Evolutionary conservation across 2,888 invertebrate genomes (phyloP), one percentile per base, ranked within the genome.

Genomic region (Xanthorhoe spadicearia): DNA sequence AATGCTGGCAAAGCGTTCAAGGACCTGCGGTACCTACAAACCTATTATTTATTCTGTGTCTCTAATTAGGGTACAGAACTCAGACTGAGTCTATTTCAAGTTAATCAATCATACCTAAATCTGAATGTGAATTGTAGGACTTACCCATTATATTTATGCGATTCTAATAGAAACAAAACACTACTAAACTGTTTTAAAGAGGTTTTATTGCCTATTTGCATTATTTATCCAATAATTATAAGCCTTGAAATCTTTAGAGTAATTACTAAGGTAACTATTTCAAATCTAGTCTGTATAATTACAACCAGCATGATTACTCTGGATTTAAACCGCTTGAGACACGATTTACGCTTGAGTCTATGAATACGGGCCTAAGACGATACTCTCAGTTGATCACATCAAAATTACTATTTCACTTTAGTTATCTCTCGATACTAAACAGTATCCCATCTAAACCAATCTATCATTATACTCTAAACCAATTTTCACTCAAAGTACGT

Each of bases 101-200:
- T 68, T 71, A 72, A 73, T 72, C 68, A 72, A 73, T 72, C 70
- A 69, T 71, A 71, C 63, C 66, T 62, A 61, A 71, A 71, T 66
- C 61, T 65, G 53, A 57, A 18, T 43, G 54, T 69, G 32, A 54
- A 38, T 15, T 10, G 57, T 57, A 28, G 51, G 53, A 64, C 55
- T 61, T 35, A 59, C 58, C 64, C 48, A 69, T 71, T 58, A 58
- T 43, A 10, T 46, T 13, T n/a, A 0, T 43, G 13, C 38, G 38
- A 10, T 43, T 43, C 13, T 43, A 23, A 15, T 49, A 17, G 3
- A 32, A 8, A 18, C 17, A 50, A 35, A 38, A 52, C 10, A 50
- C 38, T n/a, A 15, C 1, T 13, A 13, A 13, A 13, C 13, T 43
- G 9, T 13, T 13, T 43, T 43, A 13, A 13, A 43, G 38, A 13